Base-by-base conservation (phyloP, 2,113 vertebrate genomes). In the Calidris pugnax region DNA sequence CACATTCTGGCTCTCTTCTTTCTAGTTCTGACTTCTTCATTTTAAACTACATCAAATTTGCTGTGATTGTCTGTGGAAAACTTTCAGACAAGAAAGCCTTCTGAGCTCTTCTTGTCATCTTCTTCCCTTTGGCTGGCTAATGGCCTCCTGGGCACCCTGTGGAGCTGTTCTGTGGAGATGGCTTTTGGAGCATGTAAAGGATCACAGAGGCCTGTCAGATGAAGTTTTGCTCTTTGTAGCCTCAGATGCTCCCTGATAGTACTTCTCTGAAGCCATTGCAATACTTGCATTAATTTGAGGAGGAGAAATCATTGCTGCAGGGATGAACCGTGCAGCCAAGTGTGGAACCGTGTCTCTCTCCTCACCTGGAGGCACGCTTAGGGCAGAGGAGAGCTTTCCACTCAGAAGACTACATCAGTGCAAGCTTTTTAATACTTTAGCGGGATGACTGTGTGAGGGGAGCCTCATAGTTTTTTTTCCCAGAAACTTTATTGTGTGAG, bases 261-360 rank as follows among this genome's bases (percentile, higher is more conserved):
- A 15, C 35, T 89, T n/a, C 32, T 68, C 74, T 43, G 78, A 86
- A 86, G 59, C 45, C 30, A 16, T n/a, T 77, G 91, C 76, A 85
- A 14, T 71, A n/a, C 77, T 84, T 93, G 18, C 76, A 21, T 72
- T 81, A 45, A 39, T 92, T 55, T 71, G 41, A 78, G 63, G 47
- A 77, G 83, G 68, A 67, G 56, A 76, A 73, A 37, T 50, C 19
- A 11, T 84, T 77, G 68, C 89, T 96, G 69, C 56, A 64, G 68
- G 80, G 86, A 11, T 69, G 51, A 90, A 84, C 19, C 2, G 12
- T 41, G 68, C 76, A 84, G 79, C 59, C 47, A 71, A 89, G 43
- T 0, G 0, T 59, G 56, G 67, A 81, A n/a, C 56, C 48, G 4
- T 1, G 2, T 76, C 17, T 12, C 19, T 64, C 37, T 76, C 22